Percentiles rank a stretch among this genome's conserved stretches.
Conservation (phyloP, 30 jellyfish, hydroid and myxozoan genomes). For the Pelagia noctiluca region DNA sequence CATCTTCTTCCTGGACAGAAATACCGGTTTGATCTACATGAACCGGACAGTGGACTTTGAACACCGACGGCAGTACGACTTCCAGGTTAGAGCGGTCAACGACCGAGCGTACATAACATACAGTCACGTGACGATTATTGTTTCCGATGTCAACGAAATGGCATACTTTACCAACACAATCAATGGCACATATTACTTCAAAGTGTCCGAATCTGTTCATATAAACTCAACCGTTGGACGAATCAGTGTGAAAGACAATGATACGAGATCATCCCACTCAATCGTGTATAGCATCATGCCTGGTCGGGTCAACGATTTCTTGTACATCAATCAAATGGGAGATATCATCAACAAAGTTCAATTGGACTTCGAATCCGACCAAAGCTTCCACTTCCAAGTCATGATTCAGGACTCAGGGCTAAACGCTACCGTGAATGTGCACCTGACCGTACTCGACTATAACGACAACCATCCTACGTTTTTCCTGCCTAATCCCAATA, state of each 20-base stretch:
- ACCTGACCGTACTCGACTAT: constrained; percentile 43
- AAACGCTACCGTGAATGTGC: neutral
- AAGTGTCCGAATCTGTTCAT: constrained; percentile 35
- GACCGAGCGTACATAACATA: constrained; percentile 62
- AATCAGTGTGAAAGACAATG: constrained; percentile 59
- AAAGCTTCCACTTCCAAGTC: constrained; percentile 38
- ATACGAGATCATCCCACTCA: constrained; percentile 18
- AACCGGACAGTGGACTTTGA: constrained; percentile 56
- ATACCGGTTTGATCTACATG: constrained; percentile 38
- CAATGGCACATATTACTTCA: constrained; percentile 44
- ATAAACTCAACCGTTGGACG: constrained; percentile 40
- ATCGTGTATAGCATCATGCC: neutral
- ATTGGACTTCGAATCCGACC: constrained; percentile 45
- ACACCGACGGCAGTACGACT: constrained; percentile 14
- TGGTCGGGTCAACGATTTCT: constrained; percentile 22
- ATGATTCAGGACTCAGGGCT: constrained; percentile 52
- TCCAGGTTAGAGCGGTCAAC: constrained; percentile 55
- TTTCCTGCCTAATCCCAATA: constrained; percentile 25
- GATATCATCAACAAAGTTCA: constrained; percentile 31
- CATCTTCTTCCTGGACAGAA: constrained; percentile 1
- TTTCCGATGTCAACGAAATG: constrained; percentile 67
- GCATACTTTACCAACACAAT: constrained; percentile 65
- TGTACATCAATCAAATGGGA: constrained; percentile 62
- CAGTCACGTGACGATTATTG: constrained; percentile 48
- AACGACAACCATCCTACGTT: constrained; percentile 74